Evolutionary conservation across 2,888 invertebrate genomes (phyloP).

Genomic region (Bembecia ichneumoniformis): DNA sequence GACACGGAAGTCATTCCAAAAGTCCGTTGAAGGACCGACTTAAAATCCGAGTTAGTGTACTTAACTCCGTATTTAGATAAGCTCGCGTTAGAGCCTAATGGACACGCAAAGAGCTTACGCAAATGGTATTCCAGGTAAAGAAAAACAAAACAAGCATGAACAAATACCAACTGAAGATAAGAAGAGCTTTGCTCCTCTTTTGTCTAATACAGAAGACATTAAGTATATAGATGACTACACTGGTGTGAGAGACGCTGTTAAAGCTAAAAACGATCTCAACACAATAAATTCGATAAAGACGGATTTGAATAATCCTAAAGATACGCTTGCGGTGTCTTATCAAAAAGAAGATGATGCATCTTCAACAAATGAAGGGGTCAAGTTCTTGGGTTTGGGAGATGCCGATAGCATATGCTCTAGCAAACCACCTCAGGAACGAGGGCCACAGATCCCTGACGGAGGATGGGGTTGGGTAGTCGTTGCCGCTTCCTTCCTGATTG

Average conservation of each 20-base stretch:
- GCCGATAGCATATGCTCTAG: conserved; percentile 64
- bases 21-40: conserved; percentile 38
- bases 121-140: conserved; percentile 65
- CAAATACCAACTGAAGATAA: conserved; percentile 63
- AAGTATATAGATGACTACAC: conserved; percentile 48
- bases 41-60: conserved; percentile 26
- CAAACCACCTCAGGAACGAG: conserved; percentile 40
- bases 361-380: conserved; percentile 63
- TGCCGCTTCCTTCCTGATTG: conserved; percentile 85
- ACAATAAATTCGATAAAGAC: conserved; percentile 52
- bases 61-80: conserved; percentile 38
- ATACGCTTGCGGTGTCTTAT: conserved; percentile 43
- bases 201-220: conserved; percentile 40
- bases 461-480: conserved; percentile 96
- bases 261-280: conserved; percentile 47
- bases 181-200: conserved; percentile 60
- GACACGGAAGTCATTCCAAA: conserved; percentile 34
- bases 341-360: conserved; percentile 52
- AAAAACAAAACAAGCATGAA: conserved; percentile 48
- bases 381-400: conserved; percentile 66
- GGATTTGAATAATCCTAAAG: conserved; percentile 27
- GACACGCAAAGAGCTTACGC: conserved; percentile 52
- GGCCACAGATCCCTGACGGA: conserved; percentile 83
- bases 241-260: conserved; percentile 30
- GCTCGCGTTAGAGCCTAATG: conserved; percentile 49